These are phyloP conservation scores for Styela clava DNA, from an alignment of 23 tunicate genomes.

Conservation along the genomic window DNA sequence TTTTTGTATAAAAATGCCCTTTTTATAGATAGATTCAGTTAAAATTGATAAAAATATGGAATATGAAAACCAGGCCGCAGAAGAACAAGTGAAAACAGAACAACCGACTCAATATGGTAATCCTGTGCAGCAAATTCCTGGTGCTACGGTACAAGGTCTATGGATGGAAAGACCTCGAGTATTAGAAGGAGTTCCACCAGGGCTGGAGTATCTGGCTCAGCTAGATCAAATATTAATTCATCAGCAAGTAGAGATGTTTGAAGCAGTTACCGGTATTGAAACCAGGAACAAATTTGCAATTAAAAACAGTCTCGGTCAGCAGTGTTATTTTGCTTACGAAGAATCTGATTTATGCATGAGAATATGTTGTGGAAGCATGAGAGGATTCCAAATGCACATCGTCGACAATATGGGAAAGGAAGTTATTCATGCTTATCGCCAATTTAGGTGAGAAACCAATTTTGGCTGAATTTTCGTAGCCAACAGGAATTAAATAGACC, in stretches of 20 bases:
- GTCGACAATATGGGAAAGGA: constrained; percentile 73
- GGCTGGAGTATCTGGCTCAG: constrained; percentile 74
- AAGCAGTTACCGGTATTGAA: constrained; percentile 28
- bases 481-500: too few relatives aligned
- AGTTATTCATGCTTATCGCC: constrained; percentile 46
- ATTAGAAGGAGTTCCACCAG: constrained; percentile 70
- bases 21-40: too few relatives aligned
- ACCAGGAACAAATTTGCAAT: constrained; percentile 2
- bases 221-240: constrained; percentile 86
- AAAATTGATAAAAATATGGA: not conserved
- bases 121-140: not conserved
- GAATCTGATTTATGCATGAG: constrained; percentile 79
- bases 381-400: constrained; percentile 73
- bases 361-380: constrained; percentile 47
- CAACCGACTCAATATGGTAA: not conserved
- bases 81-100: not conserved
- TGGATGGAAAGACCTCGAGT: constrained; percentile 62
- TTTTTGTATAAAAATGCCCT: too few relatives aligned
- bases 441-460: constrained; percentile 64
- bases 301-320: constrained; percentile 23
- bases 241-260: constrained; percentile 88
- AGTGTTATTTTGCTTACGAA: constrained; percentile 30
- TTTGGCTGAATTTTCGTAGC: too few relatives aligned
- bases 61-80: not conserved
- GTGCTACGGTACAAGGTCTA: too few relatives aligned